Percentiles rank a stretch among this genome's conserved stretches.
Evolutionary conservation across 2,113 vertebrate species (phyloP).

Genomic region (Garra rufa): DNA sequence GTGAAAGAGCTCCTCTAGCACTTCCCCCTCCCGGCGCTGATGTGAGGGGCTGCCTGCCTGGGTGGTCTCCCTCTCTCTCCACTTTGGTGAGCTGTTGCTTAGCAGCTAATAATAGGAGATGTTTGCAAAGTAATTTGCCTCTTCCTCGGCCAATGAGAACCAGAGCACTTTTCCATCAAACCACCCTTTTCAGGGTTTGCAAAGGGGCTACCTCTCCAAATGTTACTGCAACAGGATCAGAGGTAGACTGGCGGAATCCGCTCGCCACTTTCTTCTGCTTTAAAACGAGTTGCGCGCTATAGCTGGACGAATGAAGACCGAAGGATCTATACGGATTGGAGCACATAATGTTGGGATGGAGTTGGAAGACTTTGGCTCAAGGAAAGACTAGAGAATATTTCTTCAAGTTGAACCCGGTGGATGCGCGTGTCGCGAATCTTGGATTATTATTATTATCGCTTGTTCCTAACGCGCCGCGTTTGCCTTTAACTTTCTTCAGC

Average conservation of each 20-base stretch:
- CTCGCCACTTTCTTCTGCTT: constrained; percentile 66
- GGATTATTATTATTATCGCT: constrained; percentile 71
- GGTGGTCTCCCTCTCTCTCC: constrained; percentile 82
- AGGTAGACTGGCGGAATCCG: constrained; percentile 76
- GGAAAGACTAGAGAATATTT: constrained; percentile 74
- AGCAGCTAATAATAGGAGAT: constrained; percentile 92
- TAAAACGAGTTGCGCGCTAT: constrained; percentile 70
- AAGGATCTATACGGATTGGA: constrained; percentile 79
- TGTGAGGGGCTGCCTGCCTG: constrained; percentile 75
- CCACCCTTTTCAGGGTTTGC: constrained; percentile 83
- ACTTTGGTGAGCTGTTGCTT: constrained; percentile 90
- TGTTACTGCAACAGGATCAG: constrained; percentile 79
- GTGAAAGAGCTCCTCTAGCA: constrained; percentile 76
- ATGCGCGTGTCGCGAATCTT: constrained; percentile 73
- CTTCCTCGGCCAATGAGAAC: constrained; percentile 89
- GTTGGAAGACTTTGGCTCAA: constrained; percentile 80
- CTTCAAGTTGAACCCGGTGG: constrained; percentile 70
- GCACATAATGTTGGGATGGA: constrained; percentile 86
- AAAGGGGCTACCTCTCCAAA: constrained; percentile 81
- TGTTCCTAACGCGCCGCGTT: constrained; percentile 69
- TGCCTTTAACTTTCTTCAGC: constrained; percentile 62
- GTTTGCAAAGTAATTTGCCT: constrained; percentile 92
- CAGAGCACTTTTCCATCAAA: constrained; percentile 85
- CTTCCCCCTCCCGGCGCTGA: constrained; percentile 67
- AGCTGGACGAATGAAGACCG: constrained; percentile 80